Evolutionary conservation across 1,140 invertebrate species (phyloP).

Genomic region (Pseudomyrmex dendroicus): DNA sequence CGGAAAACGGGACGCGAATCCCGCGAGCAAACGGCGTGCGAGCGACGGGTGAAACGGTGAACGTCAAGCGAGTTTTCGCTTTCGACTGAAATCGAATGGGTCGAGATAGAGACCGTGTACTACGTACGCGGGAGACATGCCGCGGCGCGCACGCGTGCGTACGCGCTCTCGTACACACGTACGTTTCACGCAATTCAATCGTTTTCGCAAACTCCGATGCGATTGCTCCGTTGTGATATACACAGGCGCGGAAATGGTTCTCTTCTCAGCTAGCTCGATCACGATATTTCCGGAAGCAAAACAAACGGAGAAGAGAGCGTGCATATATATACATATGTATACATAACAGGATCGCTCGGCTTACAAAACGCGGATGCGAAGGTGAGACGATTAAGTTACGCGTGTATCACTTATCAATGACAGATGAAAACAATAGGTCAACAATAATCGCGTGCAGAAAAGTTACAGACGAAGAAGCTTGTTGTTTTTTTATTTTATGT

Average conservation of each 20-base stretch:
- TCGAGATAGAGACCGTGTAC: slow-evolving; percentile 1
- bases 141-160: slow-evolving; percentile 12
- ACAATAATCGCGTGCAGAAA: not conserved
- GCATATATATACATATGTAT: not conserved
- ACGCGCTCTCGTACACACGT: not conserved
- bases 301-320: too few relatives aligned
- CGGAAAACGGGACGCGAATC: not conserved
- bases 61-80: slow-evolving; percentile 74
- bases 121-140: slow-evolving; percentile 33
- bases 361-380: slow-evolving; percentile 62
- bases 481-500: not conserved
- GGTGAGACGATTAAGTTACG: slow-evolving; percentile 64
- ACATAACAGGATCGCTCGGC: slow-evolving; percentile 2
- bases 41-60: slow-evolving; percentile 29
- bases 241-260: too few relatives aligned
- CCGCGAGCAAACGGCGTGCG: slow-evolving; percentile 12
- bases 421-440: slow-evolving; percentile 6
- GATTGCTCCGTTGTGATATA: too few relatives aligned
- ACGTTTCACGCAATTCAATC: too few relatives aligned
- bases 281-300: not conserved
- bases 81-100: slow-evolving; percentile 78
- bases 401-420: slow-evolving; percentile 28
- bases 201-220: too few relatives aligned
- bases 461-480: not conserved
- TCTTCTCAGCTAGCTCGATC: not conserved